These are phyloP conservation scores for Andrena dorsata DNA, from an alignment of 2,888 invertebrate genomes.

Conservation along the genomic window DNA sequence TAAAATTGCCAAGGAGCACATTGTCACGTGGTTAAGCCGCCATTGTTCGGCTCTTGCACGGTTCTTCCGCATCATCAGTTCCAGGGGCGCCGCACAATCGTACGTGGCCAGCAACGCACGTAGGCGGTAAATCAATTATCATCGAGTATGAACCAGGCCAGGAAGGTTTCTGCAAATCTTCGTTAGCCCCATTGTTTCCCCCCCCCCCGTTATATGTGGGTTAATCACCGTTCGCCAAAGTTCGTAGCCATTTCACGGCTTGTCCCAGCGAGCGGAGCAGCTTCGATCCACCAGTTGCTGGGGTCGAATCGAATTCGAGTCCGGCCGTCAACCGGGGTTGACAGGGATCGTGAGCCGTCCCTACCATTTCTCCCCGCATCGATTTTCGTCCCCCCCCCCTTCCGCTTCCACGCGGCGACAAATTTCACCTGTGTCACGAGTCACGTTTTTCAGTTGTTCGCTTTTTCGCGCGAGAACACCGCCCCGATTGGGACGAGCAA, in stretches of 20 bases:
- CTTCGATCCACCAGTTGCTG: conserved; percentile 58
- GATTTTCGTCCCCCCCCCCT: neutral
- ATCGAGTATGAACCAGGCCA: conserved; percentile 49
- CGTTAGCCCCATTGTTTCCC: conserved; percentile 66
- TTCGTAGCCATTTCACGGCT: conserved; percentile 46
- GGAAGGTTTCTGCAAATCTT: conserved; percentile 61
- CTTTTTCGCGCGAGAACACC: conserved; percentile 6
- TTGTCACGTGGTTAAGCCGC: neutral
- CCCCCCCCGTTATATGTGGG: conserved; percentile 52
- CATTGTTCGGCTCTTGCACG: neutral
- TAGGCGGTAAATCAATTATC: conserved; percentile 58
- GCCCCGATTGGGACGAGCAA: conserved; percentile 46
- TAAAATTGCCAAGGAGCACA: neutral
- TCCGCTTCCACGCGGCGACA: conserved; percentile 3
- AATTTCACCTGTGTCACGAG: conserved; percentile 45
- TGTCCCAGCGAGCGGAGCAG: conserved; percentile 21
- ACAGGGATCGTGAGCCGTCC: conserved; percentile 26
- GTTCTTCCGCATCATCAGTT: conserved; percentile 20
- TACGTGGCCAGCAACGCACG: conserved; percentile 1
- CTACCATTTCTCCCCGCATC: neutral
- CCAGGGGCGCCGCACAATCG: neutral
- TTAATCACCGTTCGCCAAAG: conserved; percentile 66
- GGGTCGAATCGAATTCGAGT: conserved; percentile 41
- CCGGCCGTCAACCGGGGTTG: conserved; percentile 33
- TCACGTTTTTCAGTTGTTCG: conserved; percentile 33